Base-by-base conservation (phyloP, 1,140 invertebrate species). In the Oreohelix idahoensis region DNA sequence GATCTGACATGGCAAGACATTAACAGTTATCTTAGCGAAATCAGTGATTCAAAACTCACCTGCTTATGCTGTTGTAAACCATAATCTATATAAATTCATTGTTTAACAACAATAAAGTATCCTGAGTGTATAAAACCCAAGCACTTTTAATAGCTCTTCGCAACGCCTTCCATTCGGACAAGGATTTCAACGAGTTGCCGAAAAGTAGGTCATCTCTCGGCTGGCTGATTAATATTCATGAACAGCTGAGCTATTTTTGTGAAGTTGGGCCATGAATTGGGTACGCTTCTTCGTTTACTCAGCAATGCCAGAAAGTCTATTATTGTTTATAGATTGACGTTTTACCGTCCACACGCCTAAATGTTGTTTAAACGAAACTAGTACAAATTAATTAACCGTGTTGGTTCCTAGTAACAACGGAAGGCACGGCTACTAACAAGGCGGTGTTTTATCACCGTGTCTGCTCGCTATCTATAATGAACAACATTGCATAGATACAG, bases 211-310 rank as follows among this genome's bases (percentile, higher is more conserved):
- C 74, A 76, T n/a, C 38, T 29, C 11, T 42, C 38, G 73, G 23
- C 69, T 36, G 39, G 69, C 32, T 71, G n/a, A 73, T 76, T 76
- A 76, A 76, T 76, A 76, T 76, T 76, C 74, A 76, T 76, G 74
- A 76, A 2, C 26, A 76, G 1, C 71, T 36, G 42, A 29, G 1
- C 36, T n/a, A 35, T 71, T 71, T 39, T 71, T 36, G 53, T 58
- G 4, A 49, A 11, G 45, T 49, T 17, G 45, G 17, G 8, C 45
- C 17, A n/a, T n/a, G 42, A 45, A 45, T 45, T 45, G 42, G 42
- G 42, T 15, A 45, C 42, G 42, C 42, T 58, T 58, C 53, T 58
- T 58, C 53, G 15, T 23, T 15, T 20, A 4, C 53, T 15, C 17
- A 49, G 8, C 45, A 58, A 23, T 58, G 53, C 53, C 53, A 20